Percentiles rank a stretch among this genome's conserved stretches.
These are phyloP conservation scores for Notolepis coatsorum DNA, from an alignment of 2,797 vertebrate species.

Conservation along the genomic window DNA sequence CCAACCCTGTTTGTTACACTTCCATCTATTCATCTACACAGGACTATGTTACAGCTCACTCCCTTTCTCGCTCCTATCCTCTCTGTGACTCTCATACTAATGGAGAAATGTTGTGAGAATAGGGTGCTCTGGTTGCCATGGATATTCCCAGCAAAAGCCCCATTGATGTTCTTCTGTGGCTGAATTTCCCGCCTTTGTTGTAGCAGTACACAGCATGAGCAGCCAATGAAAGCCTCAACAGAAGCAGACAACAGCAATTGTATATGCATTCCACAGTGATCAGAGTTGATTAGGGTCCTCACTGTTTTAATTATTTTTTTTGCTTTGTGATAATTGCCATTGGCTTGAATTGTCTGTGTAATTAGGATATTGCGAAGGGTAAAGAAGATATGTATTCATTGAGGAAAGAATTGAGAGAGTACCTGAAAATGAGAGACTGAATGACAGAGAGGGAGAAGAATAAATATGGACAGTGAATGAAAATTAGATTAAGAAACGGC, in stretches of 20 bases:
- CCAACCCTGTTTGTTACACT: neutral
- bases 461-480: neutral
- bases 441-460: neutral
- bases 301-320: too few species aligned
- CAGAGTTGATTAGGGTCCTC: too few species aligned
- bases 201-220: conserved; percentile 2
- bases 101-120: conserved; percentile 32
- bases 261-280: too few species aligned
- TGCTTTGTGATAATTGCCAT: too few species aligned
- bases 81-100: neutral
- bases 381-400: too few species aligned
- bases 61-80: neutral
- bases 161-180: conserved; percentile 53
- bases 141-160: conserved; percentile 27
- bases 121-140: conserved; percentile 57
- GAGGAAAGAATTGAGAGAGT: neutral
- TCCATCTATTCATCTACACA: too few species aligned
- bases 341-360: too few species aligned
- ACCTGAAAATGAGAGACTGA: neutral
- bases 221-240: conserved; percentile 15
- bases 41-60: too few species aligned
- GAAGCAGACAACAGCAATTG: too few species aligned
- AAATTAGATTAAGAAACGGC: neutral
- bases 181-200: conserved; percentile 22
- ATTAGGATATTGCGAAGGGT: too few species aligned